Base-by-base conservation (phyloP, 2,888 invertebrate species). In the Sabatieria punctata region DNA sequence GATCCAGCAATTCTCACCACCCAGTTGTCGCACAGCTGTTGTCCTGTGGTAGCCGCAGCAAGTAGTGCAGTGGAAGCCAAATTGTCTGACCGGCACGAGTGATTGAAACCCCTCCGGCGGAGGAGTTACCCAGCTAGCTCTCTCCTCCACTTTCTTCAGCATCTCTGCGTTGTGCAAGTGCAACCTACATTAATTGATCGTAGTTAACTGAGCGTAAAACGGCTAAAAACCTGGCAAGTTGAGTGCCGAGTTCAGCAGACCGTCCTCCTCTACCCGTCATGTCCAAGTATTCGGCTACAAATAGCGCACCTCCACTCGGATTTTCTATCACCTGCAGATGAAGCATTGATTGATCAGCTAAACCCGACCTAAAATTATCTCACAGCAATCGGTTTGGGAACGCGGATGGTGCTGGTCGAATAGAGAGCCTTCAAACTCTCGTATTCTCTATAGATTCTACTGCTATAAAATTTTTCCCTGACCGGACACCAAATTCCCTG, bases 21-120 rank as follows among this genome's bases (percentile, higher is more conserved):
- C 76, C 76, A 76, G 58, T 71, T 67, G 47, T 71, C 67, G 37
- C 61, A 56, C 75, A 76, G 0, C 65, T 63, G 57, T 75, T 75
- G 43, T 69, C 66, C 55, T 71, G 72, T 15, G 71, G 53, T 65
- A 71, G 4, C 75, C 76, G 64, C 76, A 76, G 52, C 73, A 75
- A 1, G 75, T 76, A 21, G 68, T 62, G 1, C 68, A 59, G 52
- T 70, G 61, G 58, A 76, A 76, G 6, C 76, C 76, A 67, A 75
- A 76, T 56, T 71, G 55, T 13, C 52, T 47, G 22, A 69, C 60
- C 41, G 59, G 61, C 45, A 1, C 26, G 11, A 19, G 33, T 23
- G 38, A 13, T 49, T 30, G 25, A 33, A 26, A 30, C 45, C 46
- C 18, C 11, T 25, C 2, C 39, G 40, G 13, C 33, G 41, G 23